Conservation (phyloP, 1,140 invertebrate species). For the Drosophila pectinifera region DNA sequence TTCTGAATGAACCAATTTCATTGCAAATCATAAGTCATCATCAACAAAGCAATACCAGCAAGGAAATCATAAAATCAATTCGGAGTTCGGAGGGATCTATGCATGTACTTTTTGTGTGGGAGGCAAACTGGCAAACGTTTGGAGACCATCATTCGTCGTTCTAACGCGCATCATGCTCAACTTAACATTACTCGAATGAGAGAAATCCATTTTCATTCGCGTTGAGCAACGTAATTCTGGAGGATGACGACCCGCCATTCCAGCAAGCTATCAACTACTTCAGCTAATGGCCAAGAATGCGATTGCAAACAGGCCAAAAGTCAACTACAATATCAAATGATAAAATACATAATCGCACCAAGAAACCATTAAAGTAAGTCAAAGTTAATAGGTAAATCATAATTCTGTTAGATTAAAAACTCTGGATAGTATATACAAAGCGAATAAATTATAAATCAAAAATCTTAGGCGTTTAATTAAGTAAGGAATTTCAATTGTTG, state of each 20-base stretch:
- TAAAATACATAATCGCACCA: constrained; percentile 26
- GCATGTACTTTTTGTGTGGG: constrained; percentile 27
- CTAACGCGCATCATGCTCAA: constrained; percentile 34
- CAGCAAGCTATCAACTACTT: constrained; percentile 37
- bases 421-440: constrained; percentile 59
- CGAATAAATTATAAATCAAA: constrained; percentile 53
- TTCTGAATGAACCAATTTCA: constrained; percentile 57
- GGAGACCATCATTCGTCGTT: constrained; percentile 23
- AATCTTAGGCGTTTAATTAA: constrained; percentile 57
- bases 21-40: constrained; percentile 51
- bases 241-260: constrained; percentile 2
- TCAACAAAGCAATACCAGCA: constrained; percentile 43
- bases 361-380: constrained; percentile 35
- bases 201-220: constrained; percentile 32
- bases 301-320: constrained; percentile 45
- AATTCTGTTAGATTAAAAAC: constrained; percentile 12
- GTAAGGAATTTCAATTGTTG: constrained; percentile 62
- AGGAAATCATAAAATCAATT: constrained; percentile 44
- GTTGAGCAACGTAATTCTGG: constrained; percentile 17
- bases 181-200: constrained; percentile 24
- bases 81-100: constrained; percentile 17
- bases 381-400: constrained; percentile 15
- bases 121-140: constrained; percentile 20
- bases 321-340: constrained; percentile 41
- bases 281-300: constrained; percentile 44